Conservation (phyloP, 2,888 invertebrate species). For the Odontocerum albicorne region DNA sequence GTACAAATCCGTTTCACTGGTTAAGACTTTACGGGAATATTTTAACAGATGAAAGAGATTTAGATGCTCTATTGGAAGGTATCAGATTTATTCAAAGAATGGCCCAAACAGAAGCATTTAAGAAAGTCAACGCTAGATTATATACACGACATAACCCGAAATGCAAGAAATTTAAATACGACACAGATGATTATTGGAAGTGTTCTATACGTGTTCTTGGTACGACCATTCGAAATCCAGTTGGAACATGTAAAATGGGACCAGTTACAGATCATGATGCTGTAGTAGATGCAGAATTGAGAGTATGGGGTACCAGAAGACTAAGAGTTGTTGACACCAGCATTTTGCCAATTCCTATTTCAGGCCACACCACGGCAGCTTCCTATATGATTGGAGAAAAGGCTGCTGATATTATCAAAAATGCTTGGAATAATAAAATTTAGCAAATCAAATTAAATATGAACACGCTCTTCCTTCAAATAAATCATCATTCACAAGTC, state of each 20-base stretch:
- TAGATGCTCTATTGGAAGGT: slow-evolving; percentile 59
- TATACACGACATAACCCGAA: slow-evolving; percentile 55
- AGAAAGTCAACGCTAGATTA: slow-evolving; percentile 56
- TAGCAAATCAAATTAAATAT: too few relatives aligned
- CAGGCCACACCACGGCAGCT: slow-evolving; percentile 69
- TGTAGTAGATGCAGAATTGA: slow-evolving; percentile 64
- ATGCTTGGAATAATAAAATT: slow-evolving; percentile 46
- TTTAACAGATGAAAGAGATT: slow-evolving; percentile 64
- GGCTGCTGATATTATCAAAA: slow-evolving; percentile 65
- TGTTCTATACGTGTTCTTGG: slow-evolving; percentile 65
- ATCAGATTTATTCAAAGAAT: slow-evolving; percentile 64
- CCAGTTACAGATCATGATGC: slow-evolving; percentile 60
- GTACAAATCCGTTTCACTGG: slow-evolving; percentile 70
- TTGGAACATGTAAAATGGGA: slow-evolving; percentile 74
- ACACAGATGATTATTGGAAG: slow-evolving; percentile 70
- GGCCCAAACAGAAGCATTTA: slow-evolving; percentile 60
- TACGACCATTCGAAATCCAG: slow-evolving; percentile 65
- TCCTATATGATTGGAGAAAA: slow-evolving; percentile 74
- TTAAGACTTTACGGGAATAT: slow-evolving; percentile 82
- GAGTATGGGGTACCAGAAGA: slow-evolving; percentile 61
- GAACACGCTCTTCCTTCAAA: too few relatives aligned
- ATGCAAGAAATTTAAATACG: slow-evolving; percentile 53
- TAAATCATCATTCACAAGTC: too few relatives aligned
- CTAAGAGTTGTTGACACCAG: slow-evolving; percentile 70
- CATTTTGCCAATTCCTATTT: slow-evolving; percentile 63